A percentile compares a stretch with the other conserved stretches of the same genome.
Evolutionary conservation across 2,113 vertebrate genomes (phyloP).

Genomic region (Poeciliopsis prolifica): DNA sequence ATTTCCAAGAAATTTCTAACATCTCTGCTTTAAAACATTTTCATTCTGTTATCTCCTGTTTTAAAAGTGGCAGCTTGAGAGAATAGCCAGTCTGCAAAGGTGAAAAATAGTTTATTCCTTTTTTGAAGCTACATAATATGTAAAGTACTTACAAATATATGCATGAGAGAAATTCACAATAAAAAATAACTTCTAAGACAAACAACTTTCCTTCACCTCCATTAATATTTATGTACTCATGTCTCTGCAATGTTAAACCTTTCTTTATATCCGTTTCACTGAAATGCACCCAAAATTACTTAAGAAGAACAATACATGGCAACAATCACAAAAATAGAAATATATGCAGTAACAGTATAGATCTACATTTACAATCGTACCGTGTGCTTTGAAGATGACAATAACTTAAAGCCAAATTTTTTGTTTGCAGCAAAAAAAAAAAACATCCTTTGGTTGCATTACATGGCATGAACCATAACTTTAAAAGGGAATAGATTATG

Average conservation of each 20-base stretch:
- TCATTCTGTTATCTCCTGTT: too few relatives aligned
- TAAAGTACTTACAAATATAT: neutral
- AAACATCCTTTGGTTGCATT: conserved; percentile 8
- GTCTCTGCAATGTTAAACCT: conserved; percentile 7
- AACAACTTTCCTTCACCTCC: neutral
- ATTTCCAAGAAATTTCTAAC: too few relatives aligned
- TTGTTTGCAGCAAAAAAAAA: neutral
- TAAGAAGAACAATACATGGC: neutral
- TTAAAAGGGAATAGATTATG: conserved; percentile 13
- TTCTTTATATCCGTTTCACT: conserved; percentile 23
- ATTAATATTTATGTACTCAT: conserved; percentile 29
- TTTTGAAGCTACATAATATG: neutral
- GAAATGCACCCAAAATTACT: neutral
- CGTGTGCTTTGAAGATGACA: neutral
- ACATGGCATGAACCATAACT: conserved; percentile 10
- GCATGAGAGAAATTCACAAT: too few relatives aligned
- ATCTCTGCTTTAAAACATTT: too few relatives aligned
- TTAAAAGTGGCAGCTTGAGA: too few relatives aligned
- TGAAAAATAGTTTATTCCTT: too few relatives aligned
- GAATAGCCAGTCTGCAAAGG: too few relatives aligned
- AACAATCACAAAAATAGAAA: neutral
- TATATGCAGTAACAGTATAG: neutral
- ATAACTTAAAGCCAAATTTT: neutral
- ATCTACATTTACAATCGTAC: neutral
- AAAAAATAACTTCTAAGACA: neutral